phyloP scores from a whole-genome alignment of 2,888 invertebrate species.

The Pomacea canaliculata region DNA sequence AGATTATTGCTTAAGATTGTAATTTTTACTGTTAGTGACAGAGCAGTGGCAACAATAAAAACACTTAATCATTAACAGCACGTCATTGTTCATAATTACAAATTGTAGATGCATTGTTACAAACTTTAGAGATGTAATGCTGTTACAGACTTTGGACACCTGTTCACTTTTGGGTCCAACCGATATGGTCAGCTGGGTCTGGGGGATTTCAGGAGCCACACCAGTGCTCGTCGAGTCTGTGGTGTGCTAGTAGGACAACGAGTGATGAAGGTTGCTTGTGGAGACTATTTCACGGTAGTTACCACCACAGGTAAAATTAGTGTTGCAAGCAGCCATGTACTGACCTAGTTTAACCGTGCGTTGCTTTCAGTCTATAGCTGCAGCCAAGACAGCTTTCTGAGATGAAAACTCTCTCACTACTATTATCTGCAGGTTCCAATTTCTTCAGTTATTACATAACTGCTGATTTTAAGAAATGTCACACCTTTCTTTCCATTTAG shows the following conservation, averaged over 20 bases:
- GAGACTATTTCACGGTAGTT: conserved; percentile 67
- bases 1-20: too few species aligned
- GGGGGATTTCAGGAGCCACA: conserved; percentile 61
- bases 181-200: conserved; percentile 67
- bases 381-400: not conserved
- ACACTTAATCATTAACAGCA: too few species aligned
- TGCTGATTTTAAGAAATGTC: too few species aligned
- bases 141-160: conserved; percentile 59
- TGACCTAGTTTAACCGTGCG: not conserved
- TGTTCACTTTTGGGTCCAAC: conserved; percentile 68
- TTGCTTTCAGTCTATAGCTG: not conserved
- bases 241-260: conserved; percentile 62
- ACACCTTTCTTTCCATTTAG: conserved; percentile 37
- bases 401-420: not conserved
- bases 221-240: conserved; percentile 51
- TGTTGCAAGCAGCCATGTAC: too few species aligned
- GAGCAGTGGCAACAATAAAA: too few species aligned
- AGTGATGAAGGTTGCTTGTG: conserved; percentile 66
- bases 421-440: not conserved
- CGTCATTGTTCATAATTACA: too few species aligned
- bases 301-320: conserved; percentile 61
- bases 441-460: not conserved
- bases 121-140: too few species aligned
- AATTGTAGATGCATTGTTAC: too few species aligned
- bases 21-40: too few species aligned